These are phyloP conservation scores for Pseudochromis fuscus DNA, from an alignment of 2,797 vertebrate species.

Conservation along the genomic window DNA sequence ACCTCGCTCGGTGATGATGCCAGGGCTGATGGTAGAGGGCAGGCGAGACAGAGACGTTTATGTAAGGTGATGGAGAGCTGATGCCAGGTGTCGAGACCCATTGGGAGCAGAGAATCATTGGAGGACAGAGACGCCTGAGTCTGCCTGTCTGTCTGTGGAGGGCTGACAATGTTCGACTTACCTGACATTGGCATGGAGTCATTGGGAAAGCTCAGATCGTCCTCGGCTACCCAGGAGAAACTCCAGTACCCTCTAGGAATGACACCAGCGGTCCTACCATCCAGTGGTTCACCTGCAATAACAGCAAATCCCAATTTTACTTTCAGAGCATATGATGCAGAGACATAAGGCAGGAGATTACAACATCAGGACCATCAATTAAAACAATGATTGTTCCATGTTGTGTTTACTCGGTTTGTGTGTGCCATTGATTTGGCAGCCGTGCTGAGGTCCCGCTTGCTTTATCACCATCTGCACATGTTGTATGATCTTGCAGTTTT, in stretches of 20 bases:
- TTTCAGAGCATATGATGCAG: constrained; percentile 2
- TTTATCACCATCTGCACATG: constrained; percentile 3
- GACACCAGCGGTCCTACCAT: constrained; percentile 48
- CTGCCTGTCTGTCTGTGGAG: constrained; percentile 57
- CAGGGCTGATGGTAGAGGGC: constrained; percentile 29
- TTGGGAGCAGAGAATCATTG: constrained; percentile 42
- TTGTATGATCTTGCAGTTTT: neutral
- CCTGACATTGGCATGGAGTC: constrained; percentile 68
- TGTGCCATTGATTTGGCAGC: constrained; percentile 8
- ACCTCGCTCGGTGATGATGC: constrained; percentile 13
- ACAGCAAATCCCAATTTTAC: constrained; percentile 41
- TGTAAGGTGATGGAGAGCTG: constrained; percentile 65
- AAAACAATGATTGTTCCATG: neutral
- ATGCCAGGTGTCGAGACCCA: constrained; percentile 47
- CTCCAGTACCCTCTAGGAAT: constrained; percentile 84
- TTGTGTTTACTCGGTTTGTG: constrained; percentile 11
- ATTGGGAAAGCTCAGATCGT: constrained; percentile 79
- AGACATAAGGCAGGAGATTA: neutral
- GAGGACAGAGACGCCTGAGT: constrained; percentile 22
- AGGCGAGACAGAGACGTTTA: constrained; percentile 56
- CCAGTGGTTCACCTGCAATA: constrained; percentile 71
- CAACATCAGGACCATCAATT: neutral
- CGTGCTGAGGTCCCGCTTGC: neutral
- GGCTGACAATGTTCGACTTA: constrained; percentile 74
- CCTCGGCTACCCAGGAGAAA: constrained; percentile 87